Percentiles rank a stretch among this genome's conserved stretches.
Evolutionary conservation across 1,140 invertebrate species (phyloP).

Genomic region (Reticulitermes speratus): DNA sequence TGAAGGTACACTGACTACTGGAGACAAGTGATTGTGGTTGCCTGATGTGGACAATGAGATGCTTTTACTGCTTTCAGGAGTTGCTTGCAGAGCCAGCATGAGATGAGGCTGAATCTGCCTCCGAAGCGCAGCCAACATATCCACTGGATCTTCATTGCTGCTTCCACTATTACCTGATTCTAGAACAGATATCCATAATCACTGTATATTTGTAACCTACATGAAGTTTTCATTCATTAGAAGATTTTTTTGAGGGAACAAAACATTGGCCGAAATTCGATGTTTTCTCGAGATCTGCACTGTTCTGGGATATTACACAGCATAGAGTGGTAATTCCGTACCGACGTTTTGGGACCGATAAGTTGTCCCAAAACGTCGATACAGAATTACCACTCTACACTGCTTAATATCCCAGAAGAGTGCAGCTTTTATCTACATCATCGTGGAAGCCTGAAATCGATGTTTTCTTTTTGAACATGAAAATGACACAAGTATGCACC

Average conservation of each 20-base stretch:
- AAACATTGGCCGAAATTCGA: neutral
- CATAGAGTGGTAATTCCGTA: too few relatives aligned
- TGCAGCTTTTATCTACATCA: too few relatives aligned
- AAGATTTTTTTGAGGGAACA: too few relatives aligned
- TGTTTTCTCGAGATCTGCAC: neutral
- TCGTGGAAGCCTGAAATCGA: too few relatives aligned
- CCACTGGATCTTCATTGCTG: slow-evolving; percentile 48
- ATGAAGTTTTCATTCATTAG: too few relatives aligned
- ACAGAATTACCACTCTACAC: too few relatives aligned
- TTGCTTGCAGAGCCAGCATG: slow-evolving; percentile 56
- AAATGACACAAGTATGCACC: neutral
- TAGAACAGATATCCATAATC: neutral
- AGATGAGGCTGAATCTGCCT: slow-evolving; percentile 63
- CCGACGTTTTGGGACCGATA: too few relatives aligned
- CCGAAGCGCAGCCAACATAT: slow-evolving; percentile 63
- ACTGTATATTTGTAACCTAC: neutral
- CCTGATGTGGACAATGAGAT: slow-evolving; percentile 39
- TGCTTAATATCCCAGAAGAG: too few relatives aligned
- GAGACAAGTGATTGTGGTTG: slow-evolving; percentile 38
- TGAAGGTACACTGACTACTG: slow-evolving; percentile 27
- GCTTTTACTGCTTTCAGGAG: slow-evolving; percentile 41
- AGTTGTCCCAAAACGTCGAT: too few relatives aligned
- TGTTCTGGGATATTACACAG: too few relatives aligned
- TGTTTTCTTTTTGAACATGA: neutral
- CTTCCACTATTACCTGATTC: slow-evolving; percentile 34